Conservation (phyloP, 2,113 vertebrate species). For the Clarias gariepinus region DNA sequence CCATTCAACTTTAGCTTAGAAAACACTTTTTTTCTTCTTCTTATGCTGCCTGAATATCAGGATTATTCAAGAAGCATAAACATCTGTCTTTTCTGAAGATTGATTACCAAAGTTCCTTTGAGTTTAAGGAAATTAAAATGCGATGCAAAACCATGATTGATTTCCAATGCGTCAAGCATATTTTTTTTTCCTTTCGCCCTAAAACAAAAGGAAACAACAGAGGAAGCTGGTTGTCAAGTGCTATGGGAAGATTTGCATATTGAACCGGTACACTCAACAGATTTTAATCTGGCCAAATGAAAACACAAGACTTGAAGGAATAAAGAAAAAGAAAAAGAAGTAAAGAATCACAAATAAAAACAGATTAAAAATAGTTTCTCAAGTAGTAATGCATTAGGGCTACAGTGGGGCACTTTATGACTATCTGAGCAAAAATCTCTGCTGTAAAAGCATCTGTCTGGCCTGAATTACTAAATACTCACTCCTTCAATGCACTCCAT, state of each 20-base stretch:
- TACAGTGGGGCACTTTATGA: neutral
- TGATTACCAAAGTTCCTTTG: neutral
- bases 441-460: neutral
- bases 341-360: neutral
- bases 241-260: neutral
- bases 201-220: slow-evolving; percentile 13
- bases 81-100: slow-evolving; percentile 10
- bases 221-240: neutral
- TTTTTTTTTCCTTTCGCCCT: neutral
- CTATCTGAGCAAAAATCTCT: neutral
- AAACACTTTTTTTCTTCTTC: neutral
- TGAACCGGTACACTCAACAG: neutral
- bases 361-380: neutral
- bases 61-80: slow-evolving; percentile 8
- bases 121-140: slow-evolving; percentile 7
- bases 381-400: neutral
- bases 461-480: slow-evolving; percentile 7
- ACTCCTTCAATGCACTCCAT: neutral
- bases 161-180: neutral
- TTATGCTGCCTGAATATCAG: neutral
- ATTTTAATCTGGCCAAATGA: neutral
- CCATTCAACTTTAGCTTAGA: neutral
- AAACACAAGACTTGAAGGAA: neutral
- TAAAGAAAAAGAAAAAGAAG: neutral
- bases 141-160: slow-evolving; percentile 6